phyloP scores from a whole-genome alignment of 2,888 invertebrate species.

The Spodoptera littoralis region DNA sequence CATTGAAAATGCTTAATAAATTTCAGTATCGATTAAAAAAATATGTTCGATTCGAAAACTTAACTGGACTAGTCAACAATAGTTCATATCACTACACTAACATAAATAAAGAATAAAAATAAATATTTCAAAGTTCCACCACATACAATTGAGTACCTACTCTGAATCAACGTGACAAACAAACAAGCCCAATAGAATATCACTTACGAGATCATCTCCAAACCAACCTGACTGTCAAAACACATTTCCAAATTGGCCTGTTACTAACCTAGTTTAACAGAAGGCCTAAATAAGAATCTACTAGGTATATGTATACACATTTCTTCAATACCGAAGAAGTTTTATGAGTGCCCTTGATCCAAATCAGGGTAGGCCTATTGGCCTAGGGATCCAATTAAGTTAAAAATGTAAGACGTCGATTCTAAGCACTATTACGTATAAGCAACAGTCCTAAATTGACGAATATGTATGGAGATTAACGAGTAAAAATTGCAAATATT shows the following conservation, averaged over 20 bases:
- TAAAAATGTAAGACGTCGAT: slow-evolving; percentile 14
- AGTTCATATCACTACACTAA: no score
- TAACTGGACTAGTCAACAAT: no score
- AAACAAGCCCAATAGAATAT: slow-evolving; percentile 13
- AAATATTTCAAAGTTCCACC: neutral
- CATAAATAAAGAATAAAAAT: no score
- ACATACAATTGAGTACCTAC: neutral
- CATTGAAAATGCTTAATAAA: no score
- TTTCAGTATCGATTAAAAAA: no score
- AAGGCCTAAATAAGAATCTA: neutral
- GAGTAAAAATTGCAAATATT: no score
- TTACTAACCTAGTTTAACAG: slow-evolving; percentile 1
- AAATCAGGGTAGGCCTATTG: slow-evolving; percentile 14
- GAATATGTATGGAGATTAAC: no score
- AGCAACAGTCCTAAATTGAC: no score
- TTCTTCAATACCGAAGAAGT: slow-evolving; percentile 20
- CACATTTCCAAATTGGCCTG: slow-evolving; percentile 21
- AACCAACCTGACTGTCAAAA: slow-evolving; percentile 15
- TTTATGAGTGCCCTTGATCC: slow-evolving; percentile 21
- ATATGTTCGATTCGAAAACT: no score
- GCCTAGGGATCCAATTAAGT: slow-evolving; percentile 27
- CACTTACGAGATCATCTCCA: slow-evolving; percentile 10
- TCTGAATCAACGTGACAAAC: neutral
- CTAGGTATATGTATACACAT: neutral
- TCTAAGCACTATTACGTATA: no score